Conservation (phyloP, 2,113 vertebrate species). For the Jaculus jaculus region DNA sequence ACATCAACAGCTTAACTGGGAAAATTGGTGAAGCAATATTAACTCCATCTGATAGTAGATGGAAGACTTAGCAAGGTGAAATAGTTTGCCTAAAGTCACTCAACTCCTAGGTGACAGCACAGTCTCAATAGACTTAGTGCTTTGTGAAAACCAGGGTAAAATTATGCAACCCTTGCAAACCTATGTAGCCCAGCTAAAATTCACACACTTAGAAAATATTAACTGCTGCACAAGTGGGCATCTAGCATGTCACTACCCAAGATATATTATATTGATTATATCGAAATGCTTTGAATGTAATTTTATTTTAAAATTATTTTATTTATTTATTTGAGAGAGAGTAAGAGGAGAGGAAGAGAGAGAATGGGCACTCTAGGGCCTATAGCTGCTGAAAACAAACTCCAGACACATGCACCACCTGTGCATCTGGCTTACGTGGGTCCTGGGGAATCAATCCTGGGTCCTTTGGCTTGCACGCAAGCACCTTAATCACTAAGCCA, state of each 20-base stretch:
- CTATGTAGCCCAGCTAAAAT: neutral
- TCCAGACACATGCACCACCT: too few species aligned
- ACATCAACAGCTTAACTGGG: neutral
- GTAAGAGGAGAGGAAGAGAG: too few species aligned
- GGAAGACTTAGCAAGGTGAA: constrained; percentile 6
- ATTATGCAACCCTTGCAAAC: neutral
- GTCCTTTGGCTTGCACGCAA: too few species aligned
- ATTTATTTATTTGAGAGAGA: too few species aligned
- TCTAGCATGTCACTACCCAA: neutral
- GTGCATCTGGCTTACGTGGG: neutral
- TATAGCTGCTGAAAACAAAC: too few species aligned
- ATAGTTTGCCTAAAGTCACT: neutral
- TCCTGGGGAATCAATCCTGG: too few species aligned
- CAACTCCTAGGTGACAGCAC: neutral
- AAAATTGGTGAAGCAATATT: neutral
- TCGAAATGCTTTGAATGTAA: neutral
- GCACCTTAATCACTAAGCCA: too few species aligned
- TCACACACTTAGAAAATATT: neutral
- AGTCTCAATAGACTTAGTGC: neutral
- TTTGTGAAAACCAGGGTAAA: neutral
- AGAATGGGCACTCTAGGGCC: too few species aligned
- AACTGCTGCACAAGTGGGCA: neutral
- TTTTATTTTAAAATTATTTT: too few species aligned
- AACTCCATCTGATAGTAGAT: neutral
- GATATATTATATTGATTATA: neutral